These are phyloP conservation scores for Tortrix viridana DNA, from an alignment of 2,888 invertebrate genomes.

Conservation along the genomic window DNA sequence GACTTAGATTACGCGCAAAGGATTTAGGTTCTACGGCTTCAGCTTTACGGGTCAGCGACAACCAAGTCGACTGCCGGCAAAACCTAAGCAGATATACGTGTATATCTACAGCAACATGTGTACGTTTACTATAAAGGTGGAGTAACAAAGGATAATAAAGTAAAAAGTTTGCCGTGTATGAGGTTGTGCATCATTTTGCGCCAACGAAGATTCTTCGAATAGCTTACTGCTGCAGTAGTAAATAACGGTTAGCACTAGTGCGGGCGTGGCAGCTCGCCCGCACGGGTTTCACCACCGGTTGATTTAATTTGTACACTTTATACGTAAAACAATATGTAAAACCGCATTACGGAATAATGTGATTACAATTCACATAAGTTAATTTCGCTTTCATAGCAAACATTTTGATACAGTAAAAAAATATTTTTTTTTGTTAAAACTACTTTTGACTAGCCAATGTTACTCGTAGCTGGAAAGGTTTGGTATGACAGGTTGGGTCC, in stretches of 20 bases:
- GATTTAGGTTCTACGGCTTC: slow-evolving; percentile 31
- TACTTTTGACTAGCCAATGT: no score
- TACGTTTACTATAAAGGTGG: neutral
- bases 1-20: slow-evolving; percentile 16
- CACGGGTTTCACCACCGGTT: neutral
- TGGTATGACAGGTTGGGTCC: no score
- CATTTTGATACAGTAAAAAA: no score
- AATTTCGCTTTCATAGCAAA: neutral
- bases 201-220: slow-evolving; percentile 36
- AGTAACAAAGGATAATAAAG: slow-evolving; percentile 15
- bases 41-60: slow-evolving; percentile 16
- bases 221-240: slow-evolving; percentile 48
- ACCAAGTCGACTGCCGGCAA: slow-evolving; percentile 16
- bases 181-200: slow-evolving; percentile 15
- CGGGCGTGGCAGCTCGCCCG: slow-evolving; percentile 20
- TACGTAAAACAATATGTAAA: neutral
- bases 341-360: neutral
- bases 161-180: slow-evolving; percentile 12
- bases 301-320: slow-evolving; percentile 11
- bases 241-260: slow-evolving; percentile 48
- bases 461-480: no score
- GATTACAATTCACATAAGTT: neutral
- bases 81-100: slow-evolving; percentile 20
- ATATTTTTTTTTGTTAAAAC: no score
- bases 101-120: neutral